Conservation (phyloP, 2,113 vertebrate genomes). For the Willisornis vidua region DNA sequence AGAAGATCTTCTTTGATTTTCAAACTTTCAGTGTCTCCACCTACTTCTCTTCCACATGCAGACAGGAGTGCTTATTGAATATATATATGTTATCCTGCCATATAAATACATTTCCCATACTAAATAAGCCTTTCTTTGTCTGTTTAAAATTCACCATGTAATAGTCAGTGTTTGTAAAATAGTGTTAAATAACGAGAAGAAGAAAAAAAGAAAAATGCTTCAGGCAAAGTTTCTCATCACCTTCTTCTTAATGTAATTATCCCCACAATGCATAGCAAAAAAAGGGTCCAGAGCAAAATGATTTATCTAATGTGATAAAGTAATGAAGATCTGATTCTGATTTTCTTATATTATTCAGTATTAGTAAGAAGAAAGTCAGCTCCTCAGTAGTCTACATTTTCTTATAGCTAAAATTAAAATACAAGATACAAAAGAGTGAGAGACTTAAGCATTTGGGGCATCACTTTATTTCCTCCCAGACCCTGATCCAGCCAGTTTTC, state of each 20-base stretch:
- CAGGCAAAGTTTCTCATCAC: neutral
- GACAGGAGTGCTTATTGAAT: neutral
- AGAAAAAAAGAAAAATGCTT: conserved; percentile 1
- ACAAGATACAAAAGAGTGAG: neutral
- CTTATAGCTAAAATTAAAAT: neutral
- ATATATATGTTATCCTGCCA: neutral
- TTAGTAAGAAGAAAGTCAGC: neutral
- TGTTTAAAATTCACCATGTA: conserved; percentile 8
- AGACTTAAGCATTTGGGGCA: neutral
- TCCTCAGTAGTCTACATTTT: neutral
- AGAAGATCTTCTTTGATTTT: conserved; percentile 23
- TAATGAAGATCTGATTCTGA: neutral
- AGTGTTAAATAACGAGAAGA: neutral
- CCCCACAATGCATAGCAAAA: neutral
- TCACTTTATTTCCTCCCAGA: neutral
- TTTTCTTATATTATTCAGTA: neutral
- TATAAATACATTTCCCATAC: neutral
- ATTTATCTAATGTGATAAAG: neutral
- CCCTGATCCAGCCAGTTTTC: neutral
- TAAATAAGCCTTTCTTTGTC: neutral
- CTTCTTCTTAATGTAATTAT: neutral
- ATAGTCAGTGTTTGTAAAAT: neutral
- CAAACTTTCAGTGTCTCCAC: neutral
- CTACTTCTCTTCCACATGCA: neutral
- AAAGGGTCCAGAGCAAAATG: neutral